These are phyloP conservation scores for Bovichtus variegatus DNA, from an alignment of 2,797 vertebrate species.

Conservation along the genomic window DNA sequence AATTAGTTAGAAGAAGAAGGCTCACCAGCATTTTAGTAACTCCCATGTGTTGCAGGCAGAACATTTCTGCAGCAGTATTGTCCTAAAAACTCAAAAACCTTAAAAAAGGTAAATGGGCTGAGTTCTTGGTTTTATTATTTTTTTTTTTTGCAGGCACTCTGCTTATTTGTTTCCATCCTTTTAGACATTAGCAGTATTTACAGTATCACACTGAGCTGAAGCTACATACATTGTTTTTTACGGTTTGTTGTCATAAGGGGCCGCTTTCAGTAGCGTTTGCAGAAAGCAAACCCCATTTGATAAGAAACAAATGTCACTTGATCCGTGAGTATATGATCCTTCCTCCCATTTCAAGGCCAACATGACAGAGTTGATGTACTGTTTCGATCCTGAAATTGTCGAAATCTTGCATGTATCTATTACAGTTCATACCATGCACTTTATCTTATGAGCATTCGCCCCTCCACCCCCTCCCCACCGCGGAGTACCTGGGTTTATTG, in stretches of 20 bases:
- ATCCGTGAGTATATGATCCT: conserved; percentile 6
- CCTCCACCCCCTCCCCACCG: neutral
- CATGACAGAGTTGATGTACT: conserved; percentile 28
- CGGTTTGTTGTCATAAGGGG: neutral
- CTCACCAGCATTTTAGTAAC: neutral
- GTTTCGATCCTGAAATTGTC: conserved; percentile 47
- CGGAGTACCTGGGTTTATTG: conserved; percentile 59
- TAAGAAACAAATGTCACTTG: conserved; percentile 26
- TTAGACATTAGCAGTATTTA: neutral
- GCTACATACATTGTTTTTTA: neutral
- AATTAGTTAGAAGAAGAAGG: neutral
- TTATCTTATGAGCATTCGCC: conserved; percentile 29
- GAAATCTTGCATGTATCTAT: conserved; percentile 53
- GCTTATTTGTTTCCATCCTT: neutral
- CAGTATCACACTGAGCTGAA: neutral
- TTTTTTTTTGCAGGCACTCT: neutral
- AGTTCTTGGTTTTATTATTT: neutral
- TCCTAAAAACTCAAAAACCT: conserved; percentile 1
- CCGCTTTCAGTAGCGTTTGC: conserved; percentile 12
- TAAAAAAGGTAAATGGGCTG: neutral
- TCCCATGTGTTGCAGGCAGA: neutral
- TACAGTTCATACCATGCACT: conserved; percentile 47
- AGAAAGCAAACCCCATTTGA: conserved; percentile 9
- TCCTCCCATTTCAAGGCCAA: conserved; percentile 8
- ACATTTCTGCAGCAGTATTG: neutral